phyloP scores from a whole-genome alignment of 2,113 vertebrate species.

The Cyrtonyx montezumae region DNA sequence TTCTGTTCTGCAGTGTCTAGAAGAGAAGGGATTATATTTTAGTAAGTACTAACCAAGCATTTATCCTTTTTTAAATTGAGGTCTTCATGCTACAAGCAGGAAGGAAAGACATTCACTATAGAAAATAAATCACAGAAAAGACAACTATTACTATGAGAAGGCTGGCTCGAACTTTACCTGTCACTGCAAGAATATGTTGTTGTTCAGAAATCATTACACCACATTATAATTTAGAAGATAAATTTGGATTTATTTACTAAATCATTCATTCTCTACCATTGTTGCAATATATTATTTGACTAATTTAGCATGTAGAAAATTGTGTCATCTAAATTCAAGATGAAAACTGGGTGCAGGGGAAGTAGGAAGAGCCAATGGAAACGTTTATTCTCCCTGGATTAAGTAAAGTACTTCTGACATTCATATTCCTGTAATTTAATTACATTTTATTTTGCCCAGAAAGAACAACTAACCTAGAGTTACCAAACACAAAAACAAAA shows the following conservation, averaged over 20 bases:
- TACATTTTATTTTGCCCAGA: neutral
- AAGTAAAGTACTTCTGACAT: neutral
- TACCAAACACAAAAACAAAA: neutral
- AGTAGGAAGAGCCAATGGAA: neutral
- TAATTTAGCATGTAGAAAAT: neutral
- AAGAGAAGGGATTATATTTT: neutral
- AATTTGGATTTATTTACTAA: neutral
- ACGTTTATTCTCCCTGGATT: neutral
- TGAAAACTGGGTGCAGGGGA: neutral
- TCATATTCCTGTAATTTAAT: neutral
- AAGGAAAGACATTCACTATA: neutral
- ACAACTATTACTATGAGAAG: neutral
- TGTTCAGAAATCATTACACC: neutral
- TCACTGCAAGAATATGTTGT: neutral
- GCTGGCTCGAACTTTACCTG: neutral
- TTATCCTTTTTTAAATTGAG: neutral
- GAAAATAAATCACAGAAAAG: neutral
- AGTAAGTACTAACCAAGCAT: neutral
- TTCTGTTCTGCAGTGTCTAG: neutral
- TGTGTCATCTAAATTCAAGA: neutral
- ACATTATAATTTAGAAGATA: conserved; percentile 8
- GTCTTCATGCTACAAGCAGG: neutral
- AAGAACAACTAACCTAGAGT: neutral
- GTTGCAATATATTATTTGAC: neutral
- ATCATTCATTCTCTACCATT: neutral